These are phyloP conservation scores for Pectinophora gossypiella DNA, from an alignment of 1,140 invertebrate species.

Conservation along the genomic window DNA sequence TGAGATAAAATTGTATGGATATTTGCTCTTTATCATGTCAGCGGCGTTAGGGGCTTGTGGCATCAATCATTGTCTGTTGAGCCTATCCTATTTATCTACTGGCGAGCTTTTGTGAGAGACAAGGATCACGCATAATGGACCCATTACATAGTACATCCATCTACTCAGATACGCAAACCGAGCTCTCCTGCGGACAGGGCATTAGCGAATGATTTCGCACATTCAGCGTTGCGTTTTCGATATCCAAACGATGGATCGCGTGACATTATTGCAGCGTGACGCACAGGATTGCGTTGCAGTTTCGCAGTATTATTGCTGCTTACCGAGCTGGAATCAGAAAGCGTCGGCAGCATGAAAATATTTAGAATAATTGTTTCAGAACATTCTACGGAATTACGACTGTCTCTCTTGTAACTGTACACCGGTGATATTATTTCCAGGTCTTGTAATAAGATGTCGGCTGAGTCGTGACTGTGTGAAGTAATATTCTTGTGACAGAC, in stretches of 20 bases:
- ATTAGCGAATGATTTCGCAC: neutral
- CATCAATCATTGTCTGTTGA: slow-evolving; percentile 62
- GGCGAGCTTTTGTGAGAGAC: slow-evolving; percentile 32
- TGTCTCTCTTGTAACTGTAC: slow-evolving; percentile 35
- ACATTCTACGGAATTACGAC: slow-evolving; percentile 30
- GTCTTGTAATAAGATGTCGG: slow-evolving; percentile 35
- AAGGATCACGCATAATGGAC: slow-evolving; percentile 36
- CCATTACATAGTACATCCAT: slow-evolving; percentile 23
- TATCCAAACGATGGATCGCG: too few species aligned
- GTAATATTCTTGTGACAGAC: slow-evolving; percentile 28
- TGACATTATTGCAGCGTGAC: slow-evolving; percentile 26
- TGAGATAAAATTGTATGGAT: slow-evolving; percentile 17
- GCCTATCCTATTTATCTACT: slow-evolving; percentile 40
- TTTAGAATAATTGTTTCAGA: slow-evolving; percentile 24
- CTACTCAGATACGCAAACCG: slow-evolving; percentile 11
- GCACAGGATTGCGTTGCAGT: slow-evolving; percentile 18
- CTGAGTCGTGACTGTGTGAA: slow-evolving; percentile 35
- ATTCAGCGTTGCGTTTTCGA: too few species aligned
- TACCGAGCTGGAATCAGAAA: slow-evolving; percentile 22
- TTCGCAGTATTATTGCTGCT: slow-evolving; percentile 23
- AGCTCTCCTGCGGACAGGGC: neutral
- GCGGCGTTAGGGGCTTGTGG: slow-evolving; percentile 12
- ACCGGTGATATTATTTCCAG: slow-evolving; percentile 19
- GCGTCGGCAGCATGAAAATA: slow-evolving; percentile 25
- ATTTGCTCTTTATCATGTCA: slow-evolving; percentile 23